These are phyloP conservation scores for Hippopotamyrus pictus DNA, from an alignment of 2,797 vertebrate genomes.

Conservation along the genomic window DNA sequence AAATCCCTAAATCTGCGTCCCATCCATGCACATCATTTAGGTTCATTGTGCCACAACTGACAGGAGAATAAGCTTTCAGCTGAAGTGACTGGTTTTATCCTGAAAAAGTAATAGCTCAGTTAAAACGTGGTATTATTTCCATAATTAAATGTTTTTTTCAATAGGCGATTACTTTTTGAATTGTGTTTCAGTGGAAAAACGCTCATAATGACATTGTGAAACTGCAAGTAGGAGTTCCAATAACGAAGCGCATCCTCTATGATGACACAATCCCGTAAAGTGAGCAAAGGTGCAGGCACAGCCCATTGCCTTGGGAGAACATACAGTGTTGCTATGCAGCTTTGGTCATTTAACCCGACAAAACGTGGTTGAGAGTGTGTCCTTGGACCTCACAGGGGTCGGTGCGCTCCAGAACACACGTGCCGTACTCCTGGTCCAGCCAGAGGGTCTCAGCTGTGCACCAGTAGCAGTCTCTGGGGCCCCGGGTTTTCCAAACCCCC, in stretches of 20 bases:
- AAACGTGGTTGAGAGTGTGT: neutral
- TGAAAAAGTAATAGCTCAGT: neutral
- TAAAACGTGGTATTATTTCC: neutral
- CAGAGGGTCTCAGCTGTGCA: too few species aligned
- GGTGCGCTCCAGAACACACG: neutral
- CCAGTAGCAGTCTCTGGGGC: neutral
- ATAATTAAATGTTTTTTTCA: neutral
- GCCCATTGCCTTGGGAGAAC: neutral
- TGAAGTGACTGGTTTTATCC: neutral
- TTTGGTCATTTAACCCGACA: neutral
- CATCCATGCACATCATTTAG: neutral
- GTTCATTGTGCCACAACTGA: neutral
- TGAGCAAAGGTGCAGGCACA: neutral
- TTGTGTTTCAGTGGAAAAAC: neutral
- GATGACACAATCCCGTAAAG: neutral
- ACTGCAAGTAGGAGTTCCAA: neutral
- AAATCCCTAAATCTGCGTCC: neutral
- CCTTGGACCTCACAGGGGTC: neutral
- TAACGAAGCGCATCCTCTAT: neutral
- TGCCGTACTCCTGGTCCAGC: neutral
- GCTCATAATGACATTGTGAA: neutral
- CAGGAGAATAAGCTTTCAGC: neutral
- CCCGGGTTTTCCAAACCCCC: neutral
- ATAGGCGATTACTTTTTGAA: neutral
- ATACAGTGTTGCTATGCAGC: neutral